A percentile compares a stretch with the other conserved stretches of the same genome.
These are phyloP conservation scores for Aphodius granarius DNA, from an alignment of 2,888 invertebrate species.

Conservation along the genomic window DNA sequence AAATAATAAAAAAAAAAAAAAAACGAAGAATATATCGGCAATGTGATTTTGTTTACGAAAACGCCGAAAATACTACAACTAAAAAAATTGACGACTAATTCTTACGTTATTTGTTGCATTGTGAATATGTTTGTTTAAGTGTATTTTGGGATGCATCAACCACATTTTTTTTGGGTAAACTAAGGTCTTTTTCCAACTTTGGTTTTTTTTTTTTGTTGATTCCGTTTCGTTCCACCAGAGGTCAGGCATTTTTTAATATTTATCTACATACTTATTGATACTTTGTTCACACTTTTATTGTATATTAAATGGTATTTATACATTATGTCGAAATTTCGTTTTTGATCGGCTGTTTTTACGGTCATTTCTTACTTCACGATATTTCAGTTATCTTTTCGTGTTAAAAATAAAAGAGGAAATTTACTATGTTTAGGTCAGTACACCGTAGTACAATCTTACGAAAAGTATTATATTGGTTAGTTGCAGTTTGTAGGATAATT, in stretches of 20 bases:
- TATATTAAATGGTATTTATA: neutral
- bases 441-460: neutral
- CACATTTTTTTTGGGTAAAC: neutral
- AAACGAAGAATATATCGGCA: neutral
- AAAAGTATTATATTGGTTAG: neutral
- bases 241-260: neutral
- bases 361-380: neutral
- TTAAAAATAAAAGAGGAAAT: neutral
- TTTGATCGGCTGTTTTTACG: neutral
- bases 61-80: neutral
- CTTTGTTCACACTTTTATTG: neutral
- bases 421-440: neutral
- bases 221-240: neutral
- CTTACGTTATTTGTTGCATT: neutral
- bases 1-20: neutral
- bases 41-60: neutral
- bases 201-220: neutral
- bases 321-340: neutral
- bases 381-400: neutral
- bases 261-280: neutral
- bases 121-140: neutral
- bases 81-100: neutral
- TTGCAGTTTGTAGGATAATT: neutral
- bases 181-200: neutral
- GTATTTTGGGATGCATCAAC: neutral